Percentiles rank a stretch among this genome's conserved stretches.
Evolutionary conservation across 1,140 invertebrate species (phyloP).

Genomic region (Drosophila kohkoa): DNA sequence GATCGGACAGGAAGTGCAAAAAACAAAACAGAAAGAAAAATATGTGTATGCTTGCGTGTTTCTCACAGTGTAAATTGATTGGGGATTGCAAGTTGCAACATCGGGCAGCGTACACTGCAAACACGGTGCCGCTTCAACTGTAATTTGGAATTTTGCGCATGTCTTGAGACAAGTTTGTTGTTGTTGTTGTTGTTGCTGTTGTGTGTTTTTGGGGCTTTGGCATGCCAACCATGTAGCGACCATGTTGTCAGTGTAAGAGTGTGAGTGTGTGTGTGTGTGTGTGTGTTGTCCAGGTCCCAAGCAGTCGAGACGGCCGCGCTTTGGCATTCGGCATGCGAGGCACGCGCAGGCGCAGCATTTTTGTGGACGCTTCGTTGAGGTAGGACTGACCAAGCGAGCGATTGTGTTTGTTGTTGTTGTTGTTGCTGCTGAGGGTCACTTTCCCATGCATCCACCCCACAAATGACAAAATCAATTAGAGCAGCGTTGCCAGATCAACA

Average conservation of each 20-base stretch:
- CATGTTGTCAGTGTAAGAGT: conserved; percentile 16
- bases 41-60: background rate
- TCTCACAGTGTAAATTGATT: conserved; percentile 15
- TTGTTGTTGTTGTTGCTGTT: background rate
- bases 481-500: conserved; percentile 6
- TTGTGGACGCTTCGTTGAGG: conserved; percentile 38
- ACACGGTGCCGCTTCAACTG: conserved; percentile 30
- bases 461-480: conserved; percentile 65
- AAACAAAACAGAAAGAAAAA: background rate
- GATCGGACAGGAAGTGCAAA: background rate
- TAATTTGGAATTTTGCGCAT: conserved; percentile 38
- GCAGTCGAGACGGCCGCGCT: background rate
- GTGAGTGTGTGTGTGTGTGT: background rate
- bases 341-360: conserved; percentile 68
- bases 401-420: conserved; percentile 10
- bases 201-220: conserved; percentile 15
- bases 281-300: background rate
- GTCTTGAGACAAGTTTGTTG: conserved; percentile 7
- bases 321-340: conserved; percentile 46
- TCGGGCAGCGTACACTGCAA: background rate
- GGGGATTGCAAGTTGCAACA: conserved; percentile 9
- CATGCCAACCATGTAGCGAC: conserved; percentile 40
- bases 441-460: conserved; percentile 47
- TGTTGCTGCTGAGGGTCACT: conserved; percentile 34
- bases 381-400: conserved; percentile 26